A percentile compares a stretch with the other conserved stretches of the same genome.
Conservation (phyloP, 2,888 invertebrate genomes). For the Criorhina ranunculi region DNA sequence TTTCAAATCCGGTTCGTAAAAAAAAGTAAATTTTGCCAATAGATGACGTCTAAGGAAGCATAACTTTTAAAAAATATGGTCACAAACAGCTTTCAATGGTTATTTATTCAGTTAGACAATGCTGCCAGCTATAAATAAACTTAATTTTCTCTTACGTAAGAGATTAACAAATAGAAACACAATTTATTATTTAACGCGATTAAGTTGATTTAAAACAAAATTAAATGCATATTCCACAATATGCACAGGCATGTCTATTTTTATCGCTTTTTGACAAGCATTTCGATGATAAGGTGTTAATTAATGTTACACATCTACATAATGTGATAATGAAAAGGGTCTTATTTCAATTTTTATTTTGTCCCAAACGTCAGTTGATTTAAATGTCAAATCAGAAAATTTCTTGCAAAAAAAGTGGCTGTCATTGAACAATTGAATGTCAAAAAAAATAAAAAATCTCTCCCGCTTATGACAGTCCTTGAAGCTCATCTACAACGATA, state of each 20-base stretch:
- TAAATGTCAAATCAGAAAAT: conserved; percentile 2
- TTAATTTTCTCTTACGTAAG: neutral
- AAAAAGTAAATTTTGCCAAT: no score
- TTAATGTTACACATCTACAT: neutral
- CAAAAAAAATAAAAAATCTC: no score
- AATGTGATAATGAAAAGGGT: neutral
- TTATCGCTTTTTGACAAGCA: neutral
- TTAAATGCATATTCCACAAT: neutral
- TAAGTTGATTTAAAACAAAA: neutral
- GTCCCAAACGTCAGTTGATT: neutral
- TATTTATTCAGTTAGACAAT: neutral
- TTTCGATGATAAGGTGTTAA: neutral
- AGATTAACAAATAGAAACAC: neutral
- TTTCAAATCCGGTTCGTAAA: no score
- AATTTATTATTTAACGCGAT: neutral
- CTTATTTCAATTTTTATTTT: neutral
- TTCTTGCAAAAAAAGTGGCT: conserved; percentile 1
- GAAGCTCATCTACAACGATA: conserved; percentile 12
- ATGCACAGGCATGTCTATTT: neutral
- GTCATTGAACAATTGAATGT: neutral
- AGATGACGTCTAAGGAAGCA: no score
- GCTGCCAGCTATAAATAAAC: neutral
- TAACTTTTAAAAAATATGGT: neutral
- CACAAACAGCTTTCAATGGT: neutral
- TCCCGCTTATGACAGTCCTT: conserved; percentile 9